Evolutionary conservation across 2,888 invertebrate genomes (phyloP), one percentile per base, ranked within the genome.

Genomic region (Petrolisthes manimaculis): DNA sequence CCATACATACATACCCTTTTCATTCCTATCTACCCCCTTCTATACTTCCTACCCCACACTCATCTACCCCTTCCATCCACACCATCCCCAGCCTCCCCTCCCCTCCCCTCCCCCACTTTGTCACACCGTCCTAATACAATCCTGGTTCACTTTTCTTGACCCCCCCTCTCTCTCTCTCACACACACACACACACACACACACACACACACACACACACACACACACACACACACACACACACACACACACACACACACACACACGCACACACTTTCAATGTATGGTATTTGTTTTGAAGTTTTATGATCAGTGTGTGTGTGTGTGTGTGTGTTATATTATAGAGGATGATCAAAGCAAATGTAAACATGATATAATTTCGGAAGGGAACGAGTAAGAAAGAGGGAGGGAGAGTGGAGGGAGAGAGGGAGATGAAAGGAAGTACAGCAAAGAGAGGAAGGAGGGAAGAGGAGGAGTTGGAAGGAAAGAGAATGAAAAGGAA

Each of bases 241-340:
- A 81, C 81, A 81, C 81, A 81, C 81, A 5, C 80, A 80, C 80
- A 80, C 80, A 80, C 55, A 80, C 80, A 80, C 80, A 80, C 80
- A 80, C 80, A 80, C 79, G 54, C 79, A 79, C 79, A 79, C 79
- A 79, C 54, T 54, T 54, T 54, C 79, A 79, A 51, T 54, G 53
- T 9, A 9, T 18, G 54, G 78, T 78, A 78, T 51, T 54, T 54
- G 18, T 51, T 78, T 54, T 21, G 54, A 78, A 53, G 78, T 54
- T 54, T 54, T n/a, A n/a, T n/a, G n/a, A n/a, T n/a, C n/a, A n/a
- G n/a, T n/a, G n/a, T n/a, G n/a, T n/a, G n/a, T n/a, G n/a, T n/a
- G n/a, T n/a, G n/a, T n/a, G n/a, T n/a, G n/a, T n/a, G n/a, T n/a
- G n/a, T n/a, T n/a, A n/a, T n/a, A n/a, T n/a, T n/a, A n/a, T n/a